phyloP scores from a whole-genome alignment of 2,797 vertebrate genomes.

The Sibirionetta formosa region DNA sequence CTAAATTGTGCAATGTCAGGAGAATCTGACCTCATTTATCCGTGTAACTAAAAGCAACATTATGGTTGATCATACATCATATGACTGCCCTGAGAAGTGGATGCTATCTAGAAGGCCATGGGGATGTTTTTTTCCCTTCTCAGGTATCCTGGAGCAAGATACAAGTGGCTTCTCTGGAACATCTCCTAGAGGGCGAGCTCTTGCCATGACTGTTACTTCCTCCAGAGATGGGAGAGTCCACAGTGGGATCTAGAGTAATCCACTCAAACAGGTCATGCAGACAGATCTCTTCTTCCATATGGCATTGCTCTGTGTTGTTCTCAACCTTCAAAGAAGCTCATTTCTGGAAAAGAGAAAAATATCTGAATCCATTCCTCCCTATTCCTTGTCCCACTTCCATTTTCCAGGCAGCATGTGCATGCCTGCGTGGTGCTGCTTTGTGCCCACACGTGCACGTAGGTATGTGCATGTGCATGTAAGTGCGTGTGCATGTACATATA shows the following conservation, averaged over 20 bases:
- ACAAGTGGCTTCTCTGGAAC: background rate
- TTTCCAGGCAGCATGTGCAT: background rate
- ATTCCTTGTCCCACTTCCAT: too few species aligned
- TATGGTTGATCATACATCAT: background rate
- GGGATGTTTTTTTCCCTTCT: background rate
- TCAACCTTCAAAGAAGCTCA: background rate
- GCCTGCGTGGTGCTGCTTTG: background rate
- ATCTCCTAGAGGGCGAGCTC: background rate
- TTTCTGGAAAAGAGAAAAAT: background rate
- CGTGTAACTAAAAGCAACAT: background rate
- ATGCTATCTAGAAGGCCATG: background rate
- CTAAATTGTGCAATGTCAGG: rapidly evolving
- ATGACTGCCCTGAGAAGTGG: background rate
- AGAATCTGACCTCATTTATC: rapidly evolving
- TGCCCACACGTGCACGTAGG: rapidly evolving
- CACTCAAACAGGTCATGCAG: rapidly evolving
- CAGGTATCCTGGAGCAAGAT: background rate
- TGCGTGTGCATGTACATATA: rapidly evolving
- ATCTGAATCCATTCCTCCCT: background rate
- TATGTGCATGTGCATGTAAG: too few species aligned
- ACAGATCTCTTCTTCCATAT: background rate
- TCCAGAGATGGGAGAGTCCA: background rate
- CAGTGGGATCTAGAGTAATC: background rate
- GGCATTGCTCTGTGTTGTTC: background rate
- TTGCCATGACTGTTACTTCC: background rate